These are phyloP conservation scores for Aldrovandia affinis DNA, from an alignment of 2,797 vertebrate species.

Conservation along the genomic window DNA sequence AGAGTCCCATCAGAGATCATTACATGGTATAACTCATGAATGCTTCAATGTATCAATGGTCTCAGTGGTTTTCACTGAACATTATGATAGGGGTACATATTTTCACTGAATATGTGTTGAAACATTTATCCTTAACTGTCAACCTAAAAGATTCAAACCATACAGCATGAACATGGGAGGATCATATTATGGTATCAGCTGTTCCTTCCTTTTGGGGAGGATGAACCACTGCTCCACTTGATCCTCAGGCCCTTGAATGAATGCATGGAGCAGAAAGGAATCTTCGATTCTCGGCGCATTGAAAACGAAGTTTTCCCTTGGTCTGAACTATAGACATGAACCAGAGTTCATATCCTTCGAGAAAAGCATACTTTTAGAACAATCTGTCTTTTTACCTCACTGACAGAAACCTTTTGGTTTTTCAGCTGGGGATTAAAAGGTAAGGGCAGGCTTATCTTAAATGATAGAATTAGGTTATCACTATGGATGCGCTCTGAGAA, in stretches of 20 bases:
- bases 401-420: slow-evolving; percentile 59
- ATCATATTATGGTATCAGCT: background rate
- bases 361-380: slow-evolving; percentile 58
- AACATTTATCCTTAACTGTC: background rate
- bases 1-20: background rate
- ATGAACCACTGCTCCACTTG: background rate
- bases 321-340: slow-evolving; percentile 48
- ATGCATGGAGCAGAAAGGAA: background rate
- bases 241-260: background rate
- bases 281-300: slow-evolving; percentile 30
- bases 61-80: background rate
- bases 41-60: background rate
- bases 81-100: background rate
- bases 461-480: slow-evolving; percentile 68
- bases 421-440: slow-evolving; percentile 64
- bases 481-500: slow-evolving; percentile 52
- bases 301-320: slow-evolving; percentile 36
- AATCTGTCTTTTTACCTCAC: slow-evolving; percentile 50
- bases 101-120: background rate
- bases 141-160: background rate
- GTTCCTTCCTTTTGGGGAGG: background rate
- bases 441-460: slow-evolving; percentile 61
- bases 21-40: background rate
- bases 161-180: background rate
- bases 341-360: slow-evolving; percentile 56